Base-by-base conservation (phyloP, 1,140 invertebrate genomes). In the Archivesica marissinica region DNA sequence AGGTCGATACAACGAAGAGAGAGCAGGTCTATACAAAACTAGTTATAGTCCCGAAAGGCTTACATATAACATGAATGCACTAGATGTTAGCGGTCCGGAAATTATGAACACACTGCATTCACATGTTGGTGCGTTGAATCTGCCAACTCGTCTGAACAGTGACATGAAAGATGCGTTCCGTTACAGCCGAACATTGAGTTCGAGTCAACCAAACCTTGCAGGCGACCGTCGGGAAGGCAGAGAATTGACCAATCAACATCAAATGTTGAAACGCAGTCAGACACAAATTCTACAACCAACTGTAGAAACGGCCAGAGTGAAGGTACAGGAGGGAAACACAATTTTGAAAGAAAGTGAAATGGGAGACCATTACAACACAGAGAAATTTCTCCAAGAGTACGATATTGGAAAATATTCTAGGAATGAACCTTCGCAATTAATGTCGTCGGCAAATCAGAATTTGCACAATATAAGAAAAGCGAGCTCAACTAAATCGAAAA, bases 341-440 rank as follows among this genome's bases (percentile, higher is more conserved):
- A 87, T 93, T 39, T 88, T 89, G 20, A 90, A 88, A 54, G 91
- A 93, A 64, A 87, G 85, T 66, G 89, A 86, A n/a, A 90, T 89
- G 66, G 93, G 93, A 13, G 88, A 90, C 6, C 88, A 87, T 59
- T 94, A 92, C 85, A 94, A 93, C 82, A 90, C 89, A n/a, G 86
- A 87, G 44, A 93, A 92, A 72, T 94, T 93, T 78, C 86, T 94
- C 20, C 93, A 94, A 86, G 92, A 94, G 38, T 86, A 92, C 41
- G 80, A 88, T 35, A 41, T 93, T 17, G 82, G 88, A 11, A 86
- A 66, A 11, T 82, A 84, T 87, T 88, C 87, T 11, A 81, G 92
- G n/a, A 85, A 88, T 25, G 92, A 93, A 85, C 91, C 93, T 2
- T 78, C 87, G 0, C 59, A 83, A 59, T 52, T 93, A 15, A 93